These are phyloP conservation scores for Grammomys surdaster DNA, from an alignment of 2,113 vertebrate species.

Conservation along the genomic window DNA sequence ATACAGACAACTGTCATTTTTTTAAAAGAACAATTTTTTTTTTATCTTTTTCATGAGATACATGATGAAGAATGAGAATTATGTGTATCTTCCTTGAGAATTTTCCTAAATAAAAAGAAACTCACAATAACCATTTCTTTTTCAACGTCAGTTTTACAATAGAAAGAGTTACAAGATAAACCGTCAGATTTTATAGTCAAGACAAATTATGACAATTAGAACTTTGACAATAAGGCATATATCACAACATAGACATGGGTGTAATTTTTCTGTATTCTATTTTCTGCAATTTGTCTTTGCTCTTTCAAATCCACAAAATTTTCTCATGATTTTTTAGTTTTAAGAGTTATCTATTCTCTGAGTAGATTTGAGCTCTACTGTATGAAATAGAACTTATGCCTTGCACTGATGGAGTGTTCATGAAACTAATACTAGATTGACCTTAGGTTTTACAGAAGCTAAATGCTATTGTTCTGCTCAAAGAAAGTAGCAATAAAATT, in stretches of 20 bases:
- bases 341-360: not conserved
- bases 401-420: not conserved
- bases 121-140: not conserved
- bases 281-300: not conserved
- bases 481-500: not conserved
- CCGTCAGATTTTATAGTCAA: not conserved
- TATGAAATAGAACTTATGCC: not conserved
- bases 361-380: not conserved
- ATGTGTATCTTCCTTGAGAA: not conserved
- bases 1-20: not conserved
- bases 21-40: not conserved
- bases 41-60: not conserved
- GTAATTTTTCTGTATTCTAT: not conserved
- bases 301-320: not conserved
- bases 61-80: not conserved
- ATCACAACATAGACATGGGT: not conserved
- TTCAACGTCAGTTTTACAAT: not conserved
- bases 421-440: not conserved
- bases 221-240: not conserved
- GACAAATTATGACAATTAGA: slow-evolving; percentile 1
- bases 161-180: not conserved
- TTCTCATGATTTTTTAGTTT: not conserved
- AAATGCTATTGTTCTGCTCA: not conserved
- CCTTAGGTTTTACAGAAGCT: not conserved
- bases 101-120: not conserved